These are phyloP conservation scores for Harmothoe impar DNA, from an alignment of 2,888 invertebrate species.

Conservation along the genomic window DNA sequence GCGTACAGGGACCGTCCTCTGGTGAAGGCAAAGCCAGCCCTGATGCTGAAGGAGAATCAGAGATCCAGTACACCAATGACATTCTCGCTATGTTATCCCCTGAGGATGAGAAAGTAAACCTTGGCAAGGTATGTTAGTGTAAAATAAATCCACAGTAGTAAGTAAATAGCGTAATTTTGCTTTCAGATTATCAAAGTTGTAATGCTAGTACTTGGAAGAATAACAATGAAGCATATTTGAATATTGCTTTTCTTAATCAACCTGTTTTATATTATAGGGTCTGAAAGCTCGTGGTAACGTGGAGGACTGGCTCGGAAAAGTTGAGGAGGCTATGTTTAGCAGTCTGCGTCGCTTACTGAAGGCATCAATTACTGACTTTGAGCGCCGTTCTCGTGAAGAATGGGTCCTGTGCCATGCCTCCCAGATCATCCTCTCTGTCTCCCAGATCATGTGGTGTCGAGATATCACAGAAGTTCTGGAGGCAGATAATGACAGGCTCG, in stretches of 20 bases:
- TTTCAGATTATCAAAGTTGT: no score
- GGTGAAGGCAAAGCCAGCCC: constrained; percentile 76
- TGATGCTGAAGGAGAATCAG: constrained; percentile 68
- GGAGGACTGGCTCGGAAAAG: constrained; percentile 95
- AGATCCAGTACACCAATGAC: constrained; percentile 87
- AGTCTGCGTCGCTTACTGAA: constrained; percentile 91
- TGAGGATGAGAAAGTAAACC: constrained; percentile 91
- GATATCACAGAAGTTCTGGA: constrained; percentile 90
- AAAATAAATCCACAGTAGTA: no score
- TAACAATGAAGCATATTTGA: no score
- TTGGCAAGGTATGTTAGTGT: constrained; percentile 87
- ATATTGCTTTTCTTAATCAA: no score
- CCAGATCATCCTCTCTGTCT: constrained; percentile 91
- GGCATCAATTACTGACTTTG: constrained; percentile 88
- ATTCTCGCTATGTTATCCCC: constrained; percentile 95
- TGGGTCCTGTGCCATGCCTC: constrained; percentile 91
- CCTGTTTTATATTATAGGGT: constrained; percentile 74
- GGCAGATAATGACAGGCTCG: constrained; percentile 86
- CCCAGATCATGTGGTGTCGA: constrained; percentile 94
- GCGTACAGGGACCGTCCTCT: constrained; percentile 71
- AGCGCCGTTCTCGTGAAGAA: constrained; percentile 87
- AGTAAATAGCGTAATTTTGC: no score
- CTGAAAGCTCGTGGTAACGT: constrained; percentile 89
- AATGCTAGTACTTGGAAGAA: no score
- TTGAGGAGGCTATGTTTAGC: constrained; percentile 94